Base-by-base conservation (phyloP, 2,888 invertebrate species). In the Caenorhabditis sp. region DNA sequence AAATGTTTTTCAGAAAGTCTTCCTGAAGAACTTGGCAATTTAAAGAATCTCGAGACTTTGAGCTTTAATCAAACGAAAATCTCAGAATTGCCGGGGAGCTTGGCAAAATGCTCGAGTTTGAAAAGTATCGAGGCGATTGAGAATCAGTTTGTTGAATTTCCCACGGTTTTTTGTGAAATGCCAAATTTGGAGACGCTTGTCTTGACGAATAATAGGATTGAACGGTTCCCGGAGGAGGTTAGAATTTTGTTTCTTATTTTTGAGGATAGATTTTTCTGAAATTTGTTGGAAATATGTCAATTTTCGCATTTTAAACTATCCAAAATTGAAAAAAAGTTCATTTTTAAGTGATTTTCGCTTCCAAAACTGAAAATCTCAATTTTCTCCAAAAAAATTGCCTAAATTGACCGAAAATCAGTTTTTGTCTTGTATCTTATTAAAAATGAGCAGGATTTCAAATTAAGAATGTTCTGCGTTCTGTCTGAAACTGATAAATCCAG, bases 31-130 rank as follows among this genome's bases (percentile, higher is more conserved):
- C 83, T 91, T 53, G 90, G 90, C 43, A 81, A 63, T 14, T 65
- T 91, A 64, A 88, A 88, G 66, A 90, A 89, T 75, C 84, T 91
- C 63, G 91, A 91, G 82, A 87, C 88, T 1, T 78, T 91, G 8
- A 86, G 87, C 88, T 88, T 99, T 69, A 93, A 95, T 0, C 91
- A 92, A 77, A 99, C 99, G 89, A 92, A 92, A 87, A 93, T 99
- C 58, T 92, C 71, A 12, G 89, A 90, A 53, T 91, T 97, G 70
- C 95, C 96, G 0, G 78, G 82, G 52, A 85, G 89, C 21, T 21
- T 74, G 17, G 27, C 58, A 10, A 60, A 61, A 23, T 74, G 69
- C 20, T 38, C 23, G 4, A 25, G 53, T n/a, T 43, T 74, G 31
- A 70, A 67, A 53, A 74, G 52, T 3, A 50, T 74, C 25, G 67